Evolutionary conservation across 2,888 invertebrate species (phyloP), one percentile per base, ranked within the genome.

Genomic region (Amblyjoppa proteus): DNA sequence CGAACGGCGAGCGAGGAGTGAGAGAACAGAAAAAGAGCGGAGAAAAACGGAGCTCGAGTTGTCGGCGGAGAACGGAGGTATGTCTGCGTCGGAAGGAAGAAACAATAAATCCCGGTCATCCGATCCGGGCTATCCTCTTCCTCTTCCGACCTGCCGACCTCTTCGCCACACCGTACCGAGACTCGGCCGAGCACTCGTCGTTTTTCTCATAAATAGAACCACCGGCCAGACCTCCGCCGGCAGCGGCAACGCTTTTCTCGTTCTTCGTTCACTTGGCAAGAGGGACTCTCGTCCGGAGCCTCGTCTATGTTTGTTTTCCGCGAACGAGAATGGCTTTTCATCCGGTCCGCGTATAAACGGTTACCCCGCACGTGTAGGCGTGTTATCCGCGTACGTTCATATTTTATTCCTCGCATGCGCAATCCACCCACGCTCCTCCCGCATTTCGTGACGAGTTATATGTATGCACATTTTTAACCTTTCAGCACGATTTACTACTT

Each of bases 101-200:
- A 80, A 84, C 84, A 71, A 80, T 84, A 84, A 84, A 84, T 84
- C 80, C 76, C 76, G 84, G 84, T 84, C 84, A 84, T 80, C 76
- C 76, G 84, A 84, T 76, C 71, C 80, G 25, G 66, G 56, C 64
- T 73, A 56, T 64, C 45, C 58, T 41, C 79, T 51, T 70, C 41
- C 53, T 75, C 69, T 25, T 78, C 49, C 51, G 58, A n/a, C 25
- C 68, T 56, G 75, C 61, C 78, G 70, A 78, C 77, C 68, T 75
- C 79, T 53, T 80, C 69, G 45, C 58, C 64, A 13, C 66, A 53
- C 51, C 20, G 53, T 16, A 3, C 53, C 69, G 53, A 79, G 74
- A 64, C 74, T 56, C 58, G 25, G 0, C 74, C 53, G 74, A 25
- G 66, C 28, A 38, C 66, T 80, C 84, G 75, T 68, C 41, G 71